These are phyloP conservation scores for Dicyrtoma fusca DNA, from an alignment of 2,888 invertebrate species.

Conservation along the genomic window DNA sequence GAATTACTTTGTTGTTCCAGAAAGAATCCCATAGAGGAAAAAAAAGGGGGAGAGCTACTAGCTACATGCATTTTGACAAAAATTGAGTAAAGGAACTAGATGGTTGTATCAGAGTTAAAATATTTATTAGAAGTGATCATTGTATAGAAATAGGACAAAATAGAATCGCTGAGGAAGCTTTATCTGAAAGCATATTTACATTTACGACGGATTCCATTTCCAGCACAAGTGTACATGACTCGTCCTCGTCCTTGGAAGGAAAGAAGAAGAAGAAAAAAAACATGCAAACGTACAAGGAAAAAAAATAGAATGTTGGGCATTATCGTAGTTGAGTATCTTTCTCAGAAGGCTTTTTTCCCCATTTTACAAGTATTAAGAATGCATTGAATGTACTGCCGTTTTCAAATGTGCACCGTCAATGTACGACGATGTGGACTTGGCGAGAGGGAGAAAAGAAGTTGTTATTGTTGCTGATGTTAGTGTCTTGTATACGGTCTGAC, in stretches of 20 bases:
- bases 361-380: constrained; percentile 23
- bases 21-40: too few species aligned
- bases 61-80: too few species aligned
- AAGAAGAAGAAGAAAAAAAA: background rate
- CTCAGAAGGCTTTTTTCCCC: constrained; percentile 16
- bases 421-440: background rate
- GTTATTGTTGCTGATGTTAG: constrained; percentile 18
- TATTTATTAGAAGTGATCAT: too few species aligned
- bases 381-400: constrained; percentile 4
- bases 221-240: too few species aligned
- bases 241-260: background rate
- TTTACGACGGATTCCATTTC: constrained; percentile 6
- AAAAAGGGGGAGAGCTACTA: too few species aligned
- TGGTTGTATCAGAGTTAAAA: too few species aligned
- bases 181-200: background rate
- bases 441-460: constrained; percentile 1
- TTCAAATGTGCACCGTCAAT: background rate
- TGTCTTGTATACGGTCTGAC: background rate
- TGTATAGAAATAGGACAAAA: too few species aligned
- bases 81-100: too few species aligned
- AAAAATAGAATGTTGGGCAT: constrained; percentile 13
- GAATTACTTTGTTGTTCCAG: too few species aligned
- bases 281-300: constrained; percentile 5
- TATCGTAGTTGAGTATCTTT: background rate
- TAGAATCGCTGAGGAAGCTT: too few species aligned